phyloP scores from a whole-genome alignment of 2,797 vertebrate genomes.

The Gadopsis bispinosus region DNA sequence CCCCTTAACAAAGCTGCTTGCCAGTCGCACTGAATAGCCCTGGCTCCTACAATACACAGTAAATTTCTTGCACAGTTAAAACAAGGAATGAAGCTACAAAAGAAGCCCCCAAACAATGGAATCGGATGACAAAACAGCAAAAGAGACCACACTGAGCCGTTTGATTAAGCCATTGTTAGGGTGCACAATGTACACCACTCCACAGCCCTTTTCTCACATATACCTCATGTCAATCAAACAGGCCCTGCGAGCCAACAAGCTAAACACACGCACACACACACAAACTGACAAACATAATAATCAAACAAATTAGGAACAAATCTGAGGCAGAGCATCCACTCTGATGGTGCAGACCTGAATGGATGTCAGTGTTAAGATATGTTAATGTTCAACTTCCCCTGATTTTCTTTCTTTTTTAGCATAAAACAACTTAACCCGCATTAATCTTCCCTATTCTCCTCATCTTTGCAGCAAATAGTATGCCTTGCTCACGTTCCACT shows the following conservation, averaged over 20 bases:
- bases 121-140: conserved; percentile 85
- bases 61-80: conserved; percentile 87
- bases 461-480: background rate
- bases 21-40: conserved; percentile 83
- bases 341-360: conserved; percentile 13
- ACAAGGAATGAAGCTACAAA: conserved; percentile 85
- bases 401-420: background rate
- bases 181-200: conserved; percentile 81
- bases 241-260: conserved; percentile 70
- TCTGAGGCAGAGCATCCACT: conserved; percentile 37
- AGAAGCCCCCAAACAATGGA: conserved; percentile 83
- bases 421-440: background rate
- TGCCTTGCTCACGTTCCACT: conserved; percentile 41
- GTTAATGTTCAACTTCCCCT: conserved; percentile 36
- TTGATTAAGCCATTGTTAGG: conserved; percentile 83
- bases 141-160: conserved; percentile 83
- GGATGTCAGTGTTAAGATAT: conserved; percentile 31
- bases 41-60: conserved; percentile 86
- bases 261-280: conserved; percentile 54
- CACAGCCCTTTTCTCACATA: conserved; percentile 81
- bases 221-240: conserved; percentile 80
- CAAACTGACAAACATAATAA: conserved; percentile 40
- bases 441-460: conserved; percentile 9
- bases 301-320: conserved; percentile 38
- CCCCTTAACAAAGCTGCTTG: conserved; percentile 83